phyloP scores from a whole-genome alignment of 2,888 invertebrate species.

The Latrodectus hesperus region DNA sequence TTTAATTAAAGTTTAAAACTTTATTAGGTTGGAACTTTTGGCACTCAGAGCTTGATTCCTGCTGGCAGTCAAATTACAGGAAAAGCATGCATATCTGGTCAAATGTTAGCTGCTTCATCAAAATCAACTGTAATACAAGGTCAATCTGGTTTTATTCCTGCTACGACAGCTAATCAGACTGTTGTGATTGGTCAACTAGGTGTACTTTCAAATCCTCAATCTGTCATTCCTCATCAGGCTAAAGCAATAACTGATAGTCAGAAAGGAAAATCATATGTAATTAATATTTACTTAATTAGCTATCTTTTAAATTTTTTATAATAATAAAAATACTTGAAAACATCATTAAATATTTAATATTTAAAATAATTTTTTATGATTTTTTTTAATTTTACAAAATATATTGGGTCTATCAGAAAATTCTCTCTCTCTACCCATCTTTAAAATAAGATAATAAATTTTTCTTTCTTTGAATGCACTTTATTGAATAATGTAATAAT shows the following conservation, averaged over 20 bases:
- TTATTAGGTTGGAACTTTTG: constrained; percentile 57
- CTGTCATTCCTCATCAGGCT: constrained; percentile 79
- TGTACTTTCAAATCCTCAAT: constrained; percentile 79
- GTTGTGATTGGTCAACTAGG: constrained; percentile 77
- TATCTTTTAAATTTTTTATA: no score
- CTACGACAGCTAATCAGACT: constrained; percentile 73
- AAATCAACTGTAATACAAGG: constrained; percentile 81
- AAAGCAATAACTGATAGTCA: constrained; percentile 70
- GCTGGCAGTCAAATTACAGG: constrained; percentile 82
- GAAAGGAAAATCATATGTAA: constrained; percentile 71
- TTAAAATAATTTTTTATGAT: no score
- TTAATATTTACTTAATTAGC: constrained; percentile 9
- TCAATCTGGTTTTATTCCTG: constrained; percentile 81
- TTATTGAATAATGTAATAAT: no score
- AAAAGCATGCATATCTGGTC: constrained; percentile 87
- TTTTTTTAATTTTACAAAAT: no score
- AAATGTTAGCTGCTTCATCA: constrained; percentile 85
- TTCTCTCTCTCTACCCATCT: no score
- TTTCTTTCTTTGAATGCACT: no score
- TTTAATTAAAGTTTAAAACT: neutral
- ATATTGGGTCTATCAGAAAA: no score
- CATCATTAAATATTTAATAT: no score
- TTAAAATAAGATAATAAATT: no score
- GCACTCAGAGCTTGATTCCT: constrained; percentile 53
- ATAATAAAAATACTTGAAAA: no score